Conservation (phyloP, 2,113 vertebrate species). For the Recurvirostra avosetta region DNA sequence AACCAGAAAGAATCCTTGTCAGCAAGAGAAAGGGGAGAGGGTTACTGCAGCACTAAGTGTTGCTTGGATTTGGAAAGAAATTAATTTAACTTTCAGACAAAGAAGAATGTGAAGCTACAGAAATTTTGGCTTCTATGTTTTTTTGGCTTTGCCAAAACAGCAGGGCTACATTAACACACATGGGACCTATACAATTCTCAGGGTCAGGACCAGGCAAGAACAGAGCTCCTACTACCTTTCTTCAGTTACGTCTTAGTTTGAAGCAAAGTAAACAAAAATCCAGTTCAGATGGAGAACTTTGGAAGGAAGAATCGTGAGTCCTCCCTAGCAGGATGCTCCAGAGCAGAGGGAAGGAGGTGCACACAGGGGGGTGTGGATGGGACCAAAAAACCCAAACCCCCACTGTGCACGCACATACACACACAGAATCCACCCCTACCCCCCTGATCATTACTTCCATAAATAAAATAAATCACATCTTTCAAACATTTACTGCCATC, state of each 20-base stretch:
- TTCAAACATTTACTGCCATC: neutral
- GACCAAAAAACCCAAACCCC: neutral
- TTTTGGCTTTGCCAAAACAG: neutral
- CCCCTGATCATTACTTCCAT: neutral
- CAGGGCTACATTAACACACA: neutral
- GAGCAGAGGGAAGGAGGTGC: neutral
- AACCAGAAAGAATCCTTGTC: neutral
- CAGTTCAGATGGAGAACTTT: neutral
- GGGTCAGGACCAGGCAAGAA: neutral
- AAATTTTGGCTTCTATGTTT: neutral
- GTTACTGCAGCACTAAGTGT: neutral
- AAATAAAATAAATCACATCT: neutral
- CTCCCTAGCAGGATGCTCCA: neutral
- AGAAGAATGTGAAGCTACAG: neutral
- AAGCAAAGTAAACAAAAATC: neutral
- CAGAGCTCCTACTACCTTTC: neutral
- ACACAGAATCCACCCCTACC: rapidly evolving
- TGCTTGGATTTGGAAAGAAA: neutral
- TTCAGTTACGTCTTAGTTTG: neutral
- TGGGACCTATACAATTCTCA: neutral
- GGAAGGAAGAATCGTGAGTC: neutral
- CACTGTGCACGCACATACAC: rapidly evolving
- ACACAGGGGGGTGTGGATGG: too few relatives aligned
- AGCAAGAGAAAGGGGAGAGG: neutral
- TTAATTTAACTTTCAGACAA: neutral